Evolutionary conservation across 1,140 invertebrate genomes (phyloP).

Genomic region (Procambarus virginalis): DNA sequence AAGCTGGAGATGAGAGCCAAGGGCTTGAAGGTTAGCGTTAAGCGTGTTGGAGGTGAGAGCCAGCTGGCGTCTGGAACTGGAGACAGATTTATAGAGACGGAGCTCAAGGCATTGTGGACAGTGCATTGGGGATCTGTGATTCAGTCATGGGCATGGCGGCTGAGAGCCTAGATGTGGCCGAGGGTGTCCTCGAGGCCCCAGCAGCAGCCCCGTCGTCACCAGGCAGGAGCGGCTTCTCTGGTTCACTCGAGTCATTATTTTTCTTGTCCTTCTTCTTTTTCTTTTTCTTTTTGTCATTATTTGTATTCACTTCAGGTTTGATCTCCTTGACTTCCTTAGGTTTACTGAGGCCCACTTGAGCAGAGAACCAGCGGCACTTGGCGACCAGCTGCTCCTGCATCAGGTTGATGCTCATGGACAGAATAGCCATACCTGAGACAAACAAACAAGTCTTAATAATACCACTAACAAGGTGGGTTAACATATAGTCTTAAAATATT

Average conservation of each 20-base stretch:
- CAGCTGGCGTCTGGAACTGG: too few relatives aligned
- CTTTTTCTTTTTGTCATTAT: not conserved
- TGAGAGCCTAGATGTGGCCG: not conserved
- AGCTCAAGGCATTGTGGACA: too few relatives aligned
- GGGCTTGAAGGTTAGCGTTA: not conserved
- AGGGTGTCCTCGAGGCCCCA: not conserved
- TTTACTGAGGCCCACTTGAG: slow-evolving; percentile 74
- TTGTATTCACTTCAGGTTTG: not conserved
- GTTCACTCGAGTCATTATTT: not conserved
- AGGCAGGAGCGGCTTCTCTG: not conserved
- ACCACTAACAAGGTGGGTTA: too few relatives aligned
- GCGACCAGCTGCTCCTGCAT: slow-evolving; percentile 76
- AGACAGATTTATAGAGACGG: too few relatives aligned
- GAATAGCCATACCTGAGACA: slow-evolving; percentile 77
- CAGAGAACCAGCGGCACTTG: slow-evolving; percentile 76
- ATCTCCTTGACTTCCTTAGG: not conserved
- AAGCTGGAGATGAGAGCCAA: not conserved
- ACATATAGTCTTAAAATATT: too few relatives aligned
- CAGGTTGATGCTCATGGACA: slow-evolving; percentile 79
- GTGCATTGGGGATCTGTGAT: too few relatives aligned
- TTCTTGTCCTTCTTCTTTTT: slow-evolving; percentile 10
- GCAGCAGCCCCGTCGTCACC: not conserved
- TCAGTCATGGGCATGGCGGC: too few relatives aligned
- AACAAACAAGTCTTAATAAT: too few relatives aligned
- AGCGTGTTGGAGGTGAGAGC: too few relatives aligned